Base-by-base conservation (phyloP, 2,797 vertebrate genomes). In the Margarornis squamiger region DNA sequence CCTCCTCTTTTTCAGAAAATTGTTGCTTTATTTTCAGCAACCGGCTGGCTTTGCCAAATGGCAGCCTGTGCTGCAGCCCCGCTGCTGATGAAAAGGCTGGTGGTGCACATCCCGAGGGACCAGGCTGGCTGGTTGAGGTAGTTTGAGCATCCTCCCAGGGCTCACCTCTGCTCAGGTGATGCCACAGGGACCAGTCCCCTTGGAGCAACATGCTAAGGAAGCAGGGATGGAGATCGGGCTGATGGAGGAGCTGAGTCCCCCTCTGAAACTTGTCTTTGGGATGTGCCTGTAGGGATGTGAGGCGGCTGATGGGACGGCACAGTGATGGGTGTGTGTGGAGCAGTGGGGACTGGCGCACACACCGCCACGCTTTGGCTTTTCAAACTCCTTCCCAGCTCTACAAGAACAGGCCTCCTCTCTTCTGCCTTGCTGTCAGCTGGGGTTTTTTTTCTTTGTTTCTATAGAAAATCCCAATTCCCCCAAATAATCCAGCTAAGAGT, bases 381-480 rank as follows among this genome's bases (percentile, higher is more conserved):
- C 76, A 59, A 90, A 86, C 88, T 96, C 88, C 83, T 93, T 92
- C 87, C 72, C 71, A 71, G 59, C 86, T 57, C 86, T 29, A 15
- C 66, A 86, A 52, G 48, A 67, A 85, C 70, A 76, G 74, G 73
- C 80, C 85, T 94, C 93, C 89, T 92, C 80, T 88, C 20, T 79
- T 75, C 88, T 94, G 91, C 81, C 57, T 96, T 41, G 51, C 72
- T 91, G 92, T 36, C 82, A 89, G 76, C 82, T 87, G 68, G 2
- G 22, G 45, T 62, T 77, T 67, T 81, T n/a, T 63, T n/a, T n/a
- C 27, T 95, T 92, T 95, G 83, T 94, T 96, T 93, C 95, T 96
- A 7, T 46, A 93, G 86, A 96, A 96, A 96, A 97, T 96, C 95
- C 91, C 91, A 81, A 78, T 92, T 96, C 94, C 93, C 91, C 92